Evolutionary conservation across 2,888 invertebrate genomes (phyloP).

Genomic region (Ditula angustiorana): DNA sequence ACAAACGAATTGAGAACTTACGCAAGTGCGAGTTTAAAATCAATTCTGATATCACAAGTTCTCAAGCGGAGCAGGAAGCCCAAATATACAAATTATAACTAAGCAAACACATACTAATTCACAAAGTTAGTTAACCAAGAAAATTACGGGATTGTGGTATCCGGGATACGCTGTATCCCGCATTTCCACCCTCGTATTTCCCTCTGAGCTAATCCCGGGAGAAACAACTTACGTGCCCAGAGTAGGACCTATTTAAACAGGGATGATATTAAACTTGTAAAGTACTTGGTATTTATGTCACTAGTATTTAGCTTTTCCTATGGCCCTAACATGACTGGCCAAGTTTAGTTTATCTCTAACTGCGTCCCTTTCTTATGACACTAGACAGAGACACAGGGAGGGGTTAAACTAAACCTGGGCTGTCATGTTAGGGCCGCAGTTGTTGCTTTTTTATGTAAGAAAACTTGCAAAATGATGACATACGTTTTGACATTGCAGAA

Average conservation of each 20-base stretch:
- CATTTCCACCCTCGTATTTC: conserved; percentile 13
- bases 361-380: too few species aligned
- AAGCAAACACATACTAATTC: conserved; percentile 5
- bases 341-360: too few species aligned
- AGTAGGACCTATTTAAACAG: neutral
- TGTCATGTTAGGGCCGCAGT: too few species aligned
- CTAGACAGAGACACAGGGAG: too few species aligned
- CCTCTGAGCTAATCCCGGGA: conserved; percentile 4
- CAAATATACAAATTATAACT: conserved; percentile 2
- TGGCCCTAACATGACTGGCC: too few species aligned
- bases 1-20: too few species aligned
- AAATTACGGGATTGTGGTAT: conserved; percentile 7
- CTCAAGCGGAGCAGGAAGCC: neutral
- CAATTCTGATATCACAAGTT: too few species aligned
- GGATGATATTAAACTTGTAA: neutral
- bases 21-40: too few species aligned
- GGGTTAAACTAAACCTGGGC: too few species aligned
- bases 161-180: neutral
- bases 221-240: conserved; percentile 5
- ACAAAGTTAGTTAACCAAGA: conserved; percentile 10
- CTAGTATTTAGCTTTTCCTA: neutral
- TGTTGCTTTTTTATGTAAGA: too few species aligned
- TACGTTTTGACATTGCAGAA: too few species aligned
- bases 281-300: conserved; percentile 8
- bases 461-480: too few species aligned